Conservation (phyloP, 2,888 invertebrate species). For the Hecatera dysodea region DNA sequence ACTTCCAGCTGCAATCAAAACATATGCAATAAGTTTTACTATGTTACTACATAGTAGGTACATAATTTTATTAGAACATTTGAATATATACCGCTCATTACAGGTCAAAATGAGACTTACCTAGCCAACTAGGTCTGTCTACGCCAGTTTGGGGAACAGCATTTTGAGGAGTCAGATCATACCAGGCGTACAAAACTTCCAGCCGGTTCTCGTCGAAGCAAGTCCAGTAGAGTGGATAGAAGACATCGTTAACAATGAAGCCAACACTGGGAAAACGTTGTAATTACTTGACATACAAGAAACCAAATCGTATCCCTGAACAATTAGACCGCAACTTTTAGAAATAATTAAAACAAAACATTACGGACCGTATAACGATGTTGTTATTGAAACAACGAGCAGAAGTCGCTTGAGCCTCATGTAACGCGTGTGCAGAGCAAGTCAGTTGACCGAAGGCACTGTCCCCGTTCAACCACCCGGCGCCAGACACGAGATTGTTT, state of each 20-base stretch:
- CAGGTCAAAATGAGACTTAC: slow-evolving; percentile 62
- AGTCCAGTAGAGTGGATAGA: slow-evolving; percentile 87
- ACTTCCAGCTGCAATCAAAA: slow-evolving; percentile 77
- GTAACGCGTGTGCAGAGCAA: slow-evolving; percentile 81
- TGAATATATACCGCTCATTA: background rate
- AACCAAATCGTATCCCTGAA: background rate
- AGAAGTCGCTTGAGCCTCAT: slow-evolving; percentile 82
- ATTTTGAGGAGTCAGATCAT: slow-evolving; percentile 85
- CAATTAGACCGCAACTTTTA: background rate
- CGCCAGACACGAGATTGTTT: slow-evolving; percentile 76
- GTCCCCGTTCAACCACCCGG: slow-evolving; percentile 81
- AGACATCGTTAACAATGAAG: slow-evolving; percentile 83
- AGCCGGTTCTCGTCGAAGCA: slow-evolving; percentile 89
- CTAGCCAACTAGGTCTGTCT: slow-evolving; percentile 86
- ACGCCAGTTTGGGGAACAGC: slow-evolving; percentile 86
- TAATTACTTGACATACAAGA: background rate
- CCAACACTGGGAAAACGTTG: slow-evolving; percentile 82
- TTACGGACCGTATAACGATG: slow-evolving; percentile 80
- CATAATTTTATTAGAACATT: background rate
- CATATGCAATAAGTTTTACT: background rate
- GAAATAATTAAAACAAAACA: background rate
- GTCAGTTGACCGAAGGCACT: slow-evolving; percentile 82
- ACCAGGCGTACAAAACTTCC: slow-evolving; percentile 89
- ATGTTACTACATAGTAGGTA: background rate
- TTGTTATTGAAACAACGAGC: slow-evolving; percentile 84